phyloP scores from a whole-genome alignment of 1,140 invertebrate genomes.

The Drosophila tropicalis region DNA sequence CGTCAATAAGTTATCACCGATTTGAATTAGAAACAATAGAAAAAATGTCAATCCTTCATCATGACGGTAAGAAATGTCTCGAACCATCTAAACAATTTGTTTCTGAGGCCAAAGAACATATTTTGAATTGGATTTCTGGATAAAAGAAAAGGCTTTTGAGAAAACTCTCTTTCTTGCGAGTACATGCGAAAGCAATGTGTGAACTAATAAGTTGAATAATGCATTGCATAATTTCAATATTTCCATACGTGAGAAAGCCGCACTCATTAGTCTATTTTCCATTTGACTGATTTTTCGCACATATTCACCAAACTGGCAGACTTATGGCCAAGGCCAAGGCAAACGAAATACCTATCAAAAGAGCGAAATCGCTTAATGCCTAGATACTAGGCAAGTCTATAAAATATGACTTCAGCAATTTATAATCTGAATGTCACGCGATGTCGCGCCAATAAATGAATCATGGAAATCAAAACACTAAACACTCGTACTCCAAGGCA shows the following conservation, averaged over 20 bases:
- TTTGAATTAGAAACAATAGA: too few species aligned
- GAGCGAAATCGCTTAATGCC: neutral
- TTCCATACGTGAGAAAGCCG: neutral
- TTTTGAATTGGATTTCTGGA: too few species aligned
- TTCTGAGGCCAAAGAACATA: too few species aligned
- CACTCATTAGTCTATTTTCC: neutral
- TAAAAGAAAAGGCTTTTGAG: too few species aligned
- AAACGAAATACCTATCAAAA: neutral
- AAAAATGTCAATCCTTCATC: too few species aligned
- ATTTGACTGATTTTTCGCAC: conserved; percentile 6
- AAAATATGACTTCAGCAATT: neutral
- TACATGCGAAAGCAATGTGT: too few species aligned
- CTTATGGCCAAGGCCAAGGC: neutral
- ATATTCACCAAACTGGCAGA: neutral
- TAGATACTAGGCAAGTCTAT: neutral
- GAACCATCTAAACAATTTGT: too few species aligned
- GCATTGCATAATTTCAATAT: neutral
- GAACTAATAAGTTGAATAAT: neutral
- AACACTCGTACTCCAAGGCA: neutral
- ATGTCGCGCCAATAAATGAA: conserved; percentile 26
- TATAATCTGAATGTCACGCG: conserved; percentile 49
- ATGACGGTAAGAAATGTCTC: too few species aligned
- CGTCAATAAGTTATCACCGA: too few species aligned
- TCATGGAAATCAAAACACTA: conserved; percentile 35
- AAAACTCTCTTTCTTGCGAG: too few species aligned